Evolutionary conservation across 2,113 vertebrate species (phyloP), one percentile per base, ranked within the genome.

Genomic region (Harpagus bidentatus): DNA sequence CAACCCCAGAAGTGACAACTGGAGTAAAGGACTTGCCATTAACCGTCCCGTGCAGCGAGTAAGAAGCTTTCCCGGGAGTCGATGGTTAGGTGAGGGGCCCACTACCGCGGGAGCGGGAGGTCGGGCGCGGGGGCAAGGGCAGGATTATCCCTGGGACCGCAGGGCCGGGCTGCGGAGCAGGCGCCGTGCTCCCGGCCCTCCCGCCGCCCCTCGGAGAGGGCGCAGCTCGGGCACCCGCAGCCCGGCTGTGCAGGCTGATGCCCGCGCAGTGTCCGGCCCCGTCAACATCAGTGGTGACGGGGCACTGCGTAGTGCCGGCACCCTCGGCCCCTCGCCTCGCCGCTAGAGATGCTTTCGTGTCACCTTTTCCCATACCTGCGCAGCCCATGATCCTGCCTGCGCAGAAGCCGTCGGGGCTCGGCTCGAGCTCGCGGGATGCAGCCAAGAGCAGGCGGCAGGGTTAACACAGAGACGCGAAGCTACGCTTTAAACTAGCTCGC

Each of bases 21-120:
- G 92, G 87, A 95, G 93, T 94, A 25, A 45, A 87, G 94, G 91
- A 90, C 78, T 79, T 80, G 50, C 87, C 83, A 83, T 90, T 93
- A 95, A 90, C 90, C 82, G 77, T 82, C 11, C 29, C 66, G 67
- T 52, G 92, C 81, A 77, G 88, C 31, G 56, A 82, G 85, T 32
- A 90, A 96, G 93, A 72, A 92, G 86, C 76, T 91, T 96, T 94
- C 95, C 94, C 28, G 36, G 90, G 89, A 97, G 93, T 61, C 56
- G 11, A n/a, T 43, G 90, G 91, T 78, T 91, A 94, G 45, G 47
- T n/a, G 81, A 96, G 93, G 93, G 86, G 36, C 89, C 73, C 34
- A 43, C 92, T 93, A 87, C 95, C 66, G 88, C 48, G 73, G 96
- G 62, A 53, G 16, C 15, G 16, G 52, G 52, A 16, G 52, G 52